These are phyloP conservation scores for Isaurus tuberculatus DNA, from an alignment of 92 coral and sea anemone species.

Conservation along the genomic window DNA sequence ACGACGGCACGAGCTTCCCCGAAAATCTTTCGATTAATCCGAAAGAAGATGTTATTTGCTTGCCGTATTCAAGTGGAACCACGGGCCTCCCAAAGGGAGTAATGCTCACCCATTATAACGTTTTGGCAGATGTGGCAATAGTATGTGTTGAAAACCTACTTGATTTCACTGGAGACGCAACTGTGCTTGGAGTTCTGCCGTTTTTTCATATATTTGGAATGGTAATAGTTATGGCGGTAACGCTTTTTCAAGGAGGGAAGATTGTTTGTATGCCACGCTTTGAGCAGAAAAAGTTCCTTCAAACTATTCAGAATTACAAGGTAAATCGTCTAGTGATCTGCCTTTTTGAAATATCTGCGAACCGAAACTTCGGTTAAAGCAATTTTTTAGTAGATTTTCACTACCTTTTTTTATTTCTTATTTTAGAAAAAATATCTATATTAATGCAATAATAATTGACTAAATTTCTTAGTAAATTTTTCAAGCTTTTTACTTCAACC, in stretches of 20 bases:
- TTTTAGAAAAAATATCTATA: too few relatives aligned
- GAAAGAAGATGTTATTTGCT: conserved; percentile 77
- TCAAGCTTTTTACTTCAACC: too few relatives aligned
- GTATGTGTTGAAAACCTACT: conserved; percentile 52
- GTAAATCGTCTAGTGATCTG: too few relatives aligned
- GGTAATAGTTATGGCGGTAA: conserved; percentile 52
- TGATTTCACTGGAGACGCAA: conserved; percentile 43
- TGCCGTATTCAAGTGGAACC: conserved; percentile 94
- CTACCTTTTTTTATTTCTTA: too few relatives aligned
- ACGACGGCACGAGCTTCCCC: conserved; percentile 71
- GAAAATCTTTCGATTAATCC: conserved; percentile 66
- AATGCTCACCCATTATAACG: conserved; percentile 88
- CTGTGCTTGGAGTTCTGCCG: conserved; percentile 80
- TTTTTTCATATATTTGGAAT: conserved; percentile 84
- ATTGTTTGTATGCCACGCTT: conserved; percentile 77
- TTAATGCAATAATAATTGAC: too few relatives aligned
- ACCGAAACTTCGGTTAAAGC: too few relatives aligned
- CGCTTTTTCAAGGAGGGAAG: conserved; percentile 69
- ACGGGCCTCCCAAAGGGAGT: conserved; percentile 95
- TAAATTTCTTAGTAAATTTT: too few relatives aligned
- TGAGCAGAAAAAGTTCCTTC: conserved; percentile 73
- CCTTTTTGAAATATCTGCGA: too few relatives aligned
- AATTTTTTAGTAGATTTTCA: too few relatives aligned
- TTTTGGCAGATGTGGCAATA: conserved; percentile 70
- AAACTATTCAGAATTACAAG: conserved; percentile 81